These are phyloP conservation scores for Rhyacophila evoluta DNA, from an alignment of 2,888 invertebrate genomes.

Conservation along the genomic window DNA sequence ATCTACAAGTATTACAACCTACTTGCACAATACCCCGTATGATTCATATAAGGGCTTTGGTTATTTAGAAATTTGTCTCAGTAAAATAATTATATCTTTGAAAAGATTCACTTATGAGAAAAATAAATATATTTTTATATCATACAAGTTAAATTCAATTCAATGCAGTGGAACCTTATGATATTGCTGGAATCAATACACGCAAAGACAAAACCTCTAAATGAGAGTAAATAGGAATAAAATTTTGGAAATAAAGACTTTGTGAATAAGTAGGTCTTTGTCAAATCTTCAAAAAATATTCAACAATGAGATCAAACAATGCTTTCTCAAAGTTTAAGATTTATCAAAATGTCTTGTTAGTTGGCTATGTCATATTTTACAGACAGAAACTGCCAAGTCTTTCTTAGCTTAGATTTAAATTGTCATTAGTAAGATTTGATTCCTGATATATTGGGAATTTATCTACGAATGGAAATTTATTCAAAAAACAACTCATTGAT, in stretches of 20 bases:
- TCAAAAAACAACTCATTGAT: neutral
- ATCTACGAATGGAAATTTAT: neutral
- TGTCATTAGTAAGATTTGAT: slow-evolving; percentile 8
- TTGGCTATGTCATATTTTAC: neutral
- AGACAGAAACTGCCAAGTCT: slow-evolving; percentile 25
- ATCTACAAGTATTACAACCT: slow-evolving; percentile 51
- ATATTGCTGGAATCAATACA: slow-evolving; percentile 36
- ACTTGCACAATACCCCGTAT: slow-evolving; percentile 46
- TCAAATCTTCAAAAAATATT: slow-evolving; percentile 52
- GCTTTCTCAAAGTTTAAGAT: slow-evolving; percentile 44
- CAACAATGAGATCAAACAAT: slow-evolving; percentile 52
- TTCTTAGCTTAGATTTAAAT: slow-evolving; percentile 26
- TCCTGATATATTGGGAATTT: slow-evolving; percentile 10
- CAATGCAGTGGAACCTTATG: slow-evolving; percentile 12
- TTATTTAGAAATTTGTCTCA: slow-evolving; percentile 40
- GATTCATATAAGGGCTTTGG: slow-evolving; percentile 44
- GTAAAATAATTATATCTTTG: slow-evolving; percentile 39
- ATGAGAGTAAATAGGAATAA: slow-evolving; percentile 47
- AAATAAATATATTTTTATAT: slow-evolving; percentile 38
- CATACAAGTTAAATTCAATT: slow-evolving; percentile 17
- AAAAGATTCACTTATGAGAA: slow-evolving; percentile 44
- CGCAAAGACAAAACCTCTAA: slow-evolving; percentile 31
- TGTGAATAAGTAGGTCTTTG: slow-evolving; percentile 40
- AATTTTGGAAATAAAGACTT: slow-evolving; percentile 39
- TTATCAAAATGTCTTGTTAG: slow-evolving; percentile 3